Evolutionary conservation across 2,888 invertebrate genomes (phyloP), one percentile per base, ranked within the genome.

Genomic region (Nemurella pictetii): DNA sequence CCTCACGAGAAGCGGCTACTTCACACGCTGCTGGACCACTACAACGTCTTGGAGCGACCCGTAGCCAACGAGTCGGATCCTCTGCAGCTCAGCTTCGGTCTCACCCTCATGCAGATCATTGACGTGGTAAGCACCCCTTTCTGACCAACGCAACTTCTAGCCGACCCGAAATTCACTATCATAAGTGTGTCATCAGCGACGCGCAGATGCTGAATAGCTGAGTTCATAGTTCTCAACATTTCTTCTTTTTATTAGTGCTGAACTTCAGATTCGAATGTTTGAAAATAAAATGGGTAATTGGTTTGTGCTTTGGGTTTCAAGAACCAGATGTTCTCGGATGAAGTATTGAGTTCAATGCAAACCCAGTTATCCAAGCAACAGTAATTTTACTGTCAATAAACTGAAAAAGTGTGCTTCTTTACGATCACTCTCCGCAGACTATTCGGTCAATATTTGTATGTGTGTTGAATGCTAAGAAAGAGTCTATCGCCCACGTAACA

Each of bases 81-180:
- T 90, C 94, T 98, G 91, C 95, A 96, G 93, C 95, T 98, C 92
- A 97, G 96, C 93, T 97, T 98, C 93, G 97, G 97, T 92, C 95
- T 98, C 92, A 98, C 97, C 91, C 95, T 98, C 92, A 97, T 97
- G 96, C 98, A 98, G 94, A 98, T 98, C 92, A 98, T 98, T 92
- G 97, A 98, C 93, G 97, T 98, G 95, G 97, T 98, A 93, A 94
- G 95, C 93, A 20, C 9, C 75, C 55, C 20, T 55, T 55, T 20
- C 55, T 55, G 15, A 12, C 1, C 55, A 12, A 1, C 55, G 20
- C 55, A 12, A 55, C 15, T 20, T 20, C 55, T 2, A 15, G 20
- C 55, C 35, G 35, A 12, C 35, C 35, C 12, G 5, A 35, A 4
- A 12, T 12, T 15, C 55, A 20, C 15, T 20, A 74, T 74, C 26